phyloP scores from a whole-genome alignment of 2,113 vertebrate genomes.

The Galbula dea region DNA sequence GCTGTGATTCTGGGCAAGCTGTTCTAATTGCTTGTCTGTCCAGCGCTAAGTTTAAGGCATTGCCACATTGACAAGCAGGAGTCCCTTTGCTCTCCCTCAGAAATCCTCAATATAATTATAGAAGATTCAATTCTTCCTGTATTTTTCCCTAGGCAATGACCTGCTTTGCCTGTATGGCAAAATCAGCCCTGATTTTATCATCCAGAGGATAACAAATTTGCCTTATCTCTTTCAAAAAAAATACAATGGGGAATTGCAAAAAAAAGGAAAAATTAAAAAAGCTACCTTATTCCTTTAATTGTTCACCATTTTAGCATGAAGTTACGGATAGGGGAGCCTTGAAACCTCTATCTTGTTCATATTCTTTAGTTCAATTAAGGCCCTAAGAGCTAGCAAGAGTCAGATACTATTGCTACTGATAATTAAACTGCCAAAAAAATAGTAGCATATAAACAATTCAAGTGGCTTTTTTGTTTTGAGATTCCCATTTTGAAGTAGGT shows the following conservation, averaged over 20 bases:
- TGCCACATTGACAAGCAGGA: neutral
- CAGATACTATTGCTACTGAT: constrained; percentile 41
- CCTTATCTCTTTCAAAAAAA: constrained; percentile 3
- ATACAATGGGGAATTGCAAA: neutral
- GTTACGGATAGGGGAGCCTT: constrained; percentile 31
- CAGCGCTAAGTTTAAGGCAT: neutral
- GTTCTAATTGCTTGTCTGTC: neutral
- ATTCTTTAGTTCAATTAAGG: constrained; percentile 56
- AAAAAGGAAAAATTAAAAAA: neutral
- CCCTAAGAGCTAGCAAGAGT: constrained; percentile 43
- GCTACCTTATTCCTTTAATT: constrained; percentile 12
- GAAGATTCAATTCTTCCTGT: constrained; percentile 22
- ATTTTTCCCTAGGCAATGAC: constrained; percentile 37
- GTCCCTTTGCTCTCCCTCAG: neutral
- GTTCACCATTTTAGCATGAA: constrained; percentile 6
- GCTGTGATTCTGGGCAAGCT: neutral
- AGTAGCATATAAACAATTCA: constrained; percentile 25
- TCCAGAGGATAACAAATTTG: neutral
- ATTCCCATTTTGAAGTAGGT: neutral
- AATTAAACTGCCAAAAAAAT: constrained; percentile 29
- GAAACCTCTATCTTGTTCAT: constrained; percentile 43
- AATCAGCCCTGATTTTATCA: neutral
- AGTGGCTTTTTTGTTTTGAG: neutral
- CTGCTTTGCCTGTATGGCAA: constrained; percentile 8
- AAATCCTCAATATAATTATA: constrained; percentile 25